Base-by-base conservation (phyloP, 1,140 invertebrate species). In the Pogonognathellus flavescens region DNA sequence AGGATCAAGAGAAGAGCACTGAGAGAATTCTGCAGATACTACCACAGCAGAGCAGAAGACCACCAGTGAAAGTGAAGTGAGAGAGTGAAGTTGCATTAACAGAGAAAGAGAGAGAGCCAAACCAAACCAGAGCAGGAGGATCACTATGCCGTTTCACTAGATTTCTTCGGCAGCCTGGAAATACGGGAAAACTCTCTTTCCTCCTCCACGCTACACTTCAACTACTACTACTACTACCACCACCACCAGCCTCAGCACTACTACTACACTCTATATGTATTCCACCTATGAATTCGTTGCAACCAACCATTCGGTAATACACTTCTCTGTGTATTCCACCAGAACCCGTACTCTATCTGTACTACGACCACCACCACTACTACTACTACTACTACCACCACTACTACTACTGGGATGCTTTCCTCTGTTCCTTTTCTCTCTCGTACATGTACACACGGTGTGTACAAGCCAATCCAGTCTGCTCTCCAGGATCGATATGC, bases 401-500 rank as follows among this genome's bases (percentile, higher is more conserved):
- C 31, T 41, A 41, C 31, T 41, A 41, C 31, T 41, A 41, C 62
- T 13, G 1, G 6, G 10, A 66, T 25, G 31, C 14, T 76, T 76
- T 76, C 70, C 70, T 76, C 59, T 41, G 31, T 41, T 41, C 31
- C 31, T 57, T 31, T 49, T 76, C n/a, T n/a, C n/a, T 76, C 70
- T 76, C 70, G 31, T 14, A n/a, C 70, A 76, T 76, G 41, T 76
- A 49, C 70, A 49, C 70, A 41, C 31, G 31, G 31, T 41, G 31
- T 41, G 31, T 41, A 41, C 31, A 57, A 13, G 53, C 53, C 53
- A 76, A 76, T 76, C 70, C 31, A 50, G 41, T 76, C 13, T 16
- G n/a, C 70, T 76, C 70, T 76, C n/a, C n/a, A 18, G 31, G 70
- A 76, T 76, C 70, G 70, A 76, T 76, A 76, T 76, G 70, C 70